phyloP scores from a whole-genome alignment of 2,113 vertebrate species.

The Proteles cristata region DNA sequence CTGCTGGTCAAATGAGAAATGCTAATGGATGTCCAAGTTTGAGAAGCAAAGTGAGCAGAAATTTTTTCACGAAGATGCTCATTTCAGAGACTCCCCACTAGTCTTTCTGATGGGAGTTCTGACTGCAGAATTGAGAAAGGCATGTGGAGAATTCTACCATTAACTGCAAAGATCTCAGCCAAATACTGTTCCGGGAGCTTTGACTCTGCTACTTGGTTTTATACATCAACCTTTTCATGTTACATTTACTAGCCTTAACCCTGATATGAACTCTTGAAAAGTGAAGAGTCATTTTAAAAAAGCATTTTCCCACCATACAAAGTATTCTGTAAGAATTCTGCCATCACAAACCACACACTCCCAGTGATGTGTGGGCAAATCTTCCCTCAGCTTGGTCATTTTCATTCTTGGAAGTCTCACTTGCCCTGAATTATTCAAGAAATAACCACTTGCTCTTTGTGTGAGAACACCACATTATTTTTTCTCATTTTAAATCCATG shows the following conservation, averaged over 20 bases:
- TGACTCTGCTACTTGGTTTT: background rate
- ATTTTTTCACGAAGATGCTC: background rate
- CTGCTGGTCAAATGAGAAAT: background rate
- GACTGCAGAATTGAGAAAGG: background rate
- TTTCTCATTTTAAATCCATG: background rate
- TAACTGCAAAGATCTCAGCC: background rate
- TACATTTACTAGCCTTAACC: background rate
- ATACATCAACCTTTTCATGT: background rate
- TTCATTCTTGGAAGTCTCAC: background rate
- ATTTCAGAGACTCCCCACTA: background rate
- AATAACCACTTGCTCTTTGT: background rate
- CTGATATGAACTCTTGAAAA: slow-evolving; percentile 46
- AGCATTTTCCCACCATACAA: slow-evolving; percentile 4
- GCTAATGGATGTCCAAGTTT: background rate
- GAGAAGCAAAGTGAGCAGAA: slow-evolving; percentile 29
- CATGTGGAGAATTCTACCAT: background rate
- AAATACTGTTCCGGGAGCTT: background rate
- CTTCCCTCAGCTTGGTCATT: background rate
- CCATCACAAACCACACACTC: slow-evolving; percentile 31
- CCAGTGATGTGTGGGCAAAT: background rate
- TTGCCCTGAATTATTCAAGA: background rate
- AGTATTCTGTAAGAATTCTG: background rate
- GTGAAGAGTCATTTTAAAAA: slow-evolving; percentile 47
- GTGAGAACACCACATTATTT: slow-evolving; percentile 15
- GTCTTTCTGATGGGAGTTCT: background rate